phyloP scores from a whole-genome alignment of 2,797 vertebrate species.

The Nasua narica region DNA sequence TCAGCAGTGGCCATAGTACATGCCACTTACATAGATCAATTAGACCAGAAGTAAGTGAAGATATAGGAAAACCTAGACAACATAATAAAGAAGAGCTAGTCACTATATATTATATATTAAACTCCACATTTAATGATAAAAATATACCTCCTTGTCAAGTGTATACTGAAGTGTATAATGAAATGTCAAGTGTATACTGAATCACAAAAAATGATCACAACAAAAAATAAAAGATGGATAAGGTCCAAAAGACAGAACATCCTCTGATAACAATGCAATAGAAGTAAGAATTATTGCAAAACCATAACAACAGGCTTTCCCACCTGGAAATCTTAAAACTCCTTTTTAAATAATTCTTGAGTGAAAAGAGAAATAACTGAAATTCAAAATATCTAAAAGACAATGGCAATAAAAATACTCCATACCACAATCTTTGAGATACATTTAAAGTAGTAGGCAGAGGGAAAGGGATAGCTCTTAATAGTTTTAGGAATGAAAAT shows the following conservation, averaged over 20 bases:
- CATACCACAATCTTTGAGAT: background rate
- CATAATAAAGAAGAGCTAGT: background rate
- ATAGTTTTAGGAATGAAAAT: background rate
- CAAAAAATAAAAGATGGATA: background rate
- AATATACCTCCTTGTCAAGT: background rate
- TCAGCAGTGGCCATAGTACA: accelerated
- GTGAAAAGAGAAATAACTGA: background rate
- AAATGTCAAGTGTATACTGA: background rate
- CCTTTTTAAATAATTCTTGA: background rate
- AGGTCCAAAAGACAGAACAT: background rate
- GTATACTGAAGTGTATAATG: background rate
- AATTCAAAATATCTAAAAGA: background rate
- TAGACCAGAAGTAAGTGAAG: background rate
- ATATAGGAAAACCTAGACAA: background rate
- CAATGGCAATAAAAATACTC: background rate
- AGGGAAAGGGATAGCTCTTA: background rate
- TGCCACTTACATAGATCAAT: background rate
- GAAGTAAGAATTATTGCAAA: background rate
- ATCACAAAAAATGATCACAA: background rate
- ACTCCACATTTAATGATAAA: background rate
- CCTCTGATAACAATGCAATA: background rate
- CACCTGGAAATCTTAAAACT: background rate
- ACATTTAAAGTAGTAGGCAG: background rate
- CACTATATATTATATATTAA: background rate
- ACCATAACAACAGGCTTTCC: background rate